Evolutionary conservation across 1,140 invertebrate genomes (phyloP).

Genomic region (Lepidurus arcticus): DNA sequence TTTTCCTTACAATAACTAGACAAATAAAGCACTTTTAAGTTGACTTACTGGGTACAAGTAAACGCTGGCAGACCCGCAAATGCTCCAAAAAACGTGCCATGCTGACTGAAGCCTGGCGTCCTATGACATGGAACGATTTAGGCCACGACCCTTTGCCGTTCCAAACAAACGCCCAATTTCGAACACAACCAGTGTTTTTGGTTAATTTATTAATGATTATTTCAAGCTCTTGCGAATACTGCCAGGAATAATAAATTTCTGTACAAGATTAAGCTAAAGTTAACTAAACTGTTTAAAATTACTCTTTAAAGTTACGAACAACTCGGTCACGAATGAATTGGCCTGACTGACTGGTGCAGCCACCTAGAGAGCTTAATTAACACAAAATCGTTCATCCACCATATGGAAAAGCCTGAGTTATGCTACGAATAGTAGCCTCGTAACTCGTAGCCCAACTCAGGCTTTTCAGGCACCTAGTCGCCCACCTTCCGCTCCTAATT

Average conservation of each 20-base stretch:
- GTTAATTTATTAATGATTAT: too few relatives aligned
- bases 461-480: too few relatives aligned
- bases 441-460: too few relatives aligned
- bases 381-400: not conserved
- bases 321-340: too few relatives aligned
- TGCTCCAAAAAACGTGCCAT: conserved; percentile 6
- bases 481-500: conserved; percentile 16
- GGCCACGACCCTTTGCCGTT: not conserved
- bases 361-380: too few relatives aligned
- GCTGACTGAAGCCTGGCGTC: conserved; percentile 4
- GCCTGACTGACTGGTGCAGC: too few relatives aligned
- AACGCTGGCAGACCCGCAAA: not conserved
- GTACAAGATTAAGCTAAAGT: too few relatives aligned
- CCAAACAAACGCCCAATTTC: not conserved
- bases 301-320: too few relatives aligned
- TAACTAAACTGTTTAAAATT: too few relatives aligned
- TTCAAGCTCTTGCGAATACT: too few relatives aligned
- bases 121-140: not conserved
- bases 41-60: conserved; percentile 7
- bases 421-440: not conserved
- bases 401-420: too few relatives aligned
- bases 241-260: too few relatives aligned
- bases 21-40: not conserved
- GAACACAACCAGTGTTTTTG: not conserved
- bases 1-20: not conserved